Evolutionary conservation across 1,140 invertebrate species (phyloP).

Genomic region (Nephila pilipes): DNA sequence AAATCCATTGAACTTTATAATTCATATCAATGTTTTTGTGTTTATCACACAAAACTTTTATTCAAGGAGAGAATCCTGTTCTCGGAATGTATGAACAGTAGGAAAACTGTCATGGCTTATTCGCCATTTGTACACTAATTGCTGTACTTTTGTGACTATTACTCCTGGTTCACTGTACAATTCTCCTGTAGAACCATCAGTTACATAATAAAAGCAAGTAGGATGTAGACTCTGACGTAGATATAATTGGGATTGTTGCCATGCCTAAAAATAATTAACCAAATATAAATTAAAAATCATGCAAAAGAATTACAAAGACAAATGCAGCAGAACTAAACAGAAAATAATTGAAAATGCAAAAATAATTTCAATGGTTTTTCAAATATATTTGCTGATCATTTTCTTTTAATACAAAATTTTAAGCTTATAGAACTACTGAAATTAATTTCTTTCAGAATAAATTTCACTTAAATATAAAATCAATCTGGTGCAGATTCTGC

Average conservation of each 20-base stretch:
- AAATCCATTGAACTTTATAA: neutral
- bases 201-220: constrained; percentile 1
- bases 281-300: neutral
- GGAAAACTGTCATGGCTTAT: constrained; percentile 39
- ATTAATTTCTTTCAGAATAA: too few species aligned
- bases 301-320: neutral
- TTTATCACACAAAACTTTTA: neutral
- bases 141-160: neutral
- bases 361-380: too few species aligned
- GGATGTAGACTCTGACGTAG: constrained; percentile 62
- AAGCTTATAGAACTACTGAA: too few species aligned
- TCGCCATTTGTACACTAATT: constrained; percentile 56
- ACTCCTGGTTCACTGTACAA: constrained; percentile 37
- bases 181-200: neutral
- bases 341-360: neutral
- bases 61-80: constrained; percentile 36
- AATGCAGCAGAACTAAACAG: neutral
- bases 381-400: too few species aligned
- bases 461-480: too few species aligned
- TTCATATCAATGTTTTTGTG: neutral
- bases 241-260: constrained; percentile 68
- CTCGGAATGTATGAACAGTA: constrained; percentile 64
- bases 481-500: too few species aligned
- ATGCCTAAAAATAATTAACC: constrained; percentile 1
- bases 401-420: too few species aligned